Base-by-base conservation (phyloP, 2,888 invertebrate genomes). In the Lithosia quadra region DNA sequence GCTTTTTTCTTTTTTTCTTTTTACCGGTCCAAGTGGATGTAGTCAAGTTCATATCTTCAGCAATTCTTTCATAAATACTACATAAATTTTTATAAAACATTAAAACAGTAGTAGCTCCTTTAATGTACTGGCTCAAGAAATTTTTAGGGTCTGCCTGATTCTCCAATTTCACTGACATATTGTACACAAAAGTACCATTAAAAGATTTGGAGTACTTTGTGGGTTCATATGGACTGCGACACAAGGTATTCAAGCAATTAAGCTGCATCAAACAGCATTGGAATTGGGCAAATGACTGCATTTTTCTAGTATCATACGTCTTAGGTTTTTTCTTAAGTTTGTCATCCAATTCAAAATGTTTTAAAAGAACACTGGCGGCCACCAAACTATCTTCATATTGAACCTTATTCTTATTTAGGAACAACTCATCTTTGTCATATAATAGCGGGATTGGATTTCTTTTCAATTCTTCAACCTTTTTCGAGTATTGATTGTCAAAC, bases 101-200 rank as follows among this genome's bases (percentile, higher is more conserved):
- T 43, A 94, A 73, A 0, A 94, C 88, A 33, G 90, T 88, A 8
- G 74, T 79, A 21, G 92, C 88, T 63, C 93, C 94, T 82, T 84
- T 87, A 7, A 96, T 78, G 73, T 95, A 95, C 65, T 95, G 89
- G 43, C 94, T 89, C 1, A 97, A 84, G 83, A 96, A 97, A 56
- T 82, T 84, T 34, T 91, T 87, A 0, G 96, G 90, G 80, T 96
- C 94, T 0, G 85, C 73, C 28, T 97, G 95, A 73, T 92, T 95
- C 72, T 95, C 95, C 62, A 98, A 93, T 88, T 96, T 96, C 36
- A 91, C 89, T 69, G 96, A 96, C 34, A 97, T 90, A 91, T 98
- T 98, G 81, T 98, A 98, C 0, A 97, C 86, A 88, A 98, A 96
- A 0, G 97, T 97, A 0, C 98, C 98, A 88, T 97, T 97, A 77